These are phyloP conservation scores for Cyprinodon variegatus DNA, from an alignment of 2,113 vertebrate species.

Conservation along the genomic window DNA sequence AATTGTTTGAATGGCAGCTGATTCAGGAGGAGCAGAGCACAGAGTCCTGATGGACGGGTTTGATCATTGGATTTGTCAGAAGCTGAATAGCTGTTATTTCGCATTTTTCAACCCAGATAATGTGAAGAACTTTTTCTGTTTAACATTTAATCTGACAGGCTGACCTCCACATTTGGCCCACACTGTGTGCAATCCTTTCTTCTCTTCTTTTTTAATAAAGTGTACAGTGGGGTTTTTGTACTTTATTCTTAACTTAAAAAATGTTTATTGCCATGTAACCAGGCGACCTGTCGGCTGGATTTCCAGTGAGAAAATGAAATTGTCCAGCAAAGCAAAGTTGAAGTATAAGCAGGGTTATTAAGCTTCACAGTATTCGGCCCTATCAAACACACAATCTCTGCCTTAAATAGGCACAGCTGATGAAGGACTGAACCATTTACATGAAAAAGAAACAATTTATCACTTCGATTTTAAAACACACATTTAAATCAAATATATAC, in stretches of 20 bases:
- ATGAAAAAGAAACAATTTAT: too few relatives aligned
- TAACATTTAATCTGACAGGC: neutral
- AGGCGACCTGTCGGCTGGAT: too few relatives aligned
- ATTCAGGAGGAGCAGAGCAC: constrained; percentile 36
- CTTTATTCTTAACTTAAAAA: constrained; percentile 18
- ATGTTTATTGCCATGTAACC: too few relatives aligned
- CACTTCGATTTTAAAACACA: too few relatives aligned
- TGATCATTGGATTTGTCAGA: neutral
- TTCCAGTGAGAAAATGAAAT: too few relatives aligned
- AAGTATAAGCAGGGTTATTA: too few relatives aligned
- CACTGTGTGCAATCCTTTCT: neutral
- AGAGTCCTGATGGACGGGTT: constrained; percentile 34
- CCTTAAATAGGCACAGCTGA: too few relatives aligned
- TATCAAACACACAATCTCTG: too few relatives aligned
- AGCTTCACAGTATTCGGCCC: too few relatives aligned
- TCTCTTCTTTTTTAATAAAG: neutral
- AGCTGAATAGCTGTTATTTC: neutral
- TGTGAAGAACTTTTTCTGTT: neutral
- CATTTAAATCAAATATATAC: too few relatives aligned
- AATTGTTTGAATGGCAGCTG: constrained; percentile 37
- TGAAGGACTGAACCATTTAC: too few relatives aligned
- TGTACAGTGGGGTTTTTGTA: neutral
- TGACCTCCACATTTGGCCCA: neutral
- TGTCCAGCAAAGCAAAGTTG: too few relatives aligned
- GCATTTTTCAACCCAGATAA: neutral